Percentiles rank a stretch among this genome's conserved stretches.
Conservation (phyloP, 2,888 invertebrate genomes). For the Oligia latruncula region DNA sequence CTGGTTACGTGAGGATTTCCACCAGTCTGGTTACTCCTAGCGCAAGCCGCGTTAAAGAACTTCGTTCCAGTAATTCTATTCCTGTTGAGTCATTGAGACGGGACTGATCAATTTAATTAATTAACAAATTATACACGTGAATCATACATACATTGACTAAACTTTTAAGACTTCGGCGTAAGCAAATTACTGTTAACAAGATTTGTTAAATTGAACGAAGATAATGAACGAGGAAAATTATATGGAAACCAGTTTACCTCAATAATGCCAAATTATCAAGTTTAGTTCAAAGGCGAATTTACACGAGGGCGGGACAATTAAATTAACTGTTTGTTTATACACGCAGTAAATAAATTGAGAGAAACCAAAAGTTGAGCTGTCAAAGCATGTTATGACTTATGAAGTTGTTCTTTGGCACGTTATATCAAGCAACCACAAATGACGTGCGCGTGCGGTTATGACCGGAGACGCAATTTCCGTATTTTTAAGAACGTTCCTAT, state of each 20-base stretch:
- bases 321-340: neutral
- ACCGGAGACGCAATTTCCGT: neutral
- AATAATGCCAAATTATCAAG: constrained; percentile 2
- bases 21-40: no score
- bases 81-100: constrained; percentile 1
- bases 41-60: no score
- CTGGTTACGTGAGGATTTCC: no score
- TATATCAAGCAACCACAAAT: neutral
- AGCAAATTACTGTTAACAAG: constrained; percentile 48
- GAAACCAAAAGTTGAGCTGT: neutral
- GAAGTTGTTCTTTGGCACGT: neutral
- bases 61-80: no score
- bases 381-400: neutral
- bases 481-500: neutral
- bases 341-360: neutral
- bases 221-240: constrained; percentile 31
- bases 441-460: neutral
- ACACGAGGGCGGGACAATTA: neutral
- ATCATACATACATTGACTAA: constrained; percentile 5
- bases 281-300: neutral
- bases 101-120: constrained; percentile 5
- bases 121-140: constrained; percentile 21
- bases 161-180: constrained; percentile 42
- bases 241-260: constrained; percentile 17
- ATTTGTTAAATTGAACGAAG: constrained; percentile 28